These are phyloP conservation scores for Phortica magna DNA, from an alignment of 2,888 invertebrate species.

Conservation along the genomic window DNA sequence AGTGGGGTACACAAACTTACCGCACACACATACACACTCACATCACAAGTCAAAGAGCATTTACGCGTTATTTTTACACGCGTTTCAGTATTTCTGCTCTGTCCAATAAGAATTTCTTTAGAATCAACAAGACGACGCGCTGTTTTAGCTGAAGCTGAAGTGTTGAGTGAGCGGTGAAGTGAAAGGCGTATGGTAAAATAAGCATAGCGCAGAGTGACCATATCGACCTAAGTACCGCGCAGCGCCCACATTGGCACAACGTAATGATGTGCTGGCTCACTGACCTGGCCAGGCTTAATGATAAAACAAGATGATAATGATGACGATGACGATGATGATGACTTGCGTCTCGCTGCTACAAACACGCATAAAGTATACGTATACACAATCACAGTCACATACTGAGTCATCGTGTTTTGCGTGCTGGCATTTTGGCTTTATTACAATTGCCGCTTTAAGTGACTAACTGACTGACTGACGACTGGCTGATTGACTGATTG, in stretches of 20 bases:
- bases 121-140: background rate
- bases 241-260: background rate
- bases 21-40: too few relatives aligned
- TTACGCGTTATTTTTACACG: too few relatives aligned
- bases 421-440: conserved; percentile 9
- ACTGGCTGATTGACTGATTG: too few relatives aligned
- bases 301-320: background rate
- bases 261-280: background rate
- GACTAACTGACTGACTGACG: too few relatives aligned
- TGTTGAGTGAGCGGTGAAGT: background rate
- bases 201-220: background rate
- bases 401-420: background rate
- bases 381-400: background rate
- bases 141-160: too few relatives aligned
- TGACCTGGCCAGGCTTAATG: background rate
- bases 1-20: too few relatives aligned
- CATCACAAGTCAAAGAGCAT: background rate
- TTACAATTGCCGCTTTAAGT: background rate
- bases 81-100: too few relatives aligned
- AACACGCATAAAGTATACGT: background rate
- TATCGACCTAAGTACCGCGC: background rate
- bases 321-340: background rate
- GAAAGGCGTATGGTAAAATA: background rate
- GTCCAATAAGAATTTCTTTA: background rate
- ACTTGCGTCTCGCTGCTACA: background rate